phyloP scores from a whole-genome alignment of 2,888 invertebrate genomes.

The Tachystola acroxantha region DNA sequence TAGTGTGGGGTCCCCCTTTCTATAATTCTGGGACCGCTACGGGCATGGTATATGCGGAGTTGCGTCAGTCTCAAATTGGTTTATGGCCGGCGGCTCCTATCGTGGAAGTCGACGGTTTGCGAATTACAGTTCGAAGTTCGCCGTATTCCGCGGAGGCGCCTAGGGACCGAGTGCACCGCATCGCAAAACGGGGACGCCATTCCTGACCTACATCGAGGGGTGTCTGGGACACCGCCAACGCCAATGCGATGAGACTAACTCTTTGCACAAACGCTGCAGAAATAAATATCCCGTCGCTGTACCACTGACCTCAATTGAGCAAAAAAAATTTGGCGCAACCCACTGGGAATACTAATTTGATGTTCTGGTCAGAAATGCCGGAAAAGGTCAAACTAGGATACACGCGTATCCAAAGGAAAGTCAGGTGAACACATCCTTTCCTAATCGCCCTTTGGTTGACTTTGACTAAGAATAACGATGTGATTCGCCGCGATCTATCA shows the following conservation, averaged over 20 bases:
- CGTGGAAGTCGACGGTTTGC: constrained; percentile 20
- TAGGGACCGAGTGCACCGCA: constrained; percentile 28
- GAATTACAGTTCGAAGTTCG: constrained; percentile 19
- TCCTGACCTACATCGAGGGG: constrained; percentile 66
- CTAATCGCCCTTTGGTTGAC: too few relatives aligned
- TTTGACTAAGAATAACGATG: too few relatives aligned
- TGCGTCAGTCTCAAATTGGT: constrained; percentile 38
- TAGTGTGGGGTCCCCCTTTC: too few relatives aligned
- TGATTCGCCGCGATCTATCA: too few relatives aligned
- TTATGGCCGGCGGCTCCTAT: constrained; percentile 25
- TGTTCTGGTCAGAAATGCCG: too few relatives aligned
- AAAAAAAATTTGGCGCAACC: neutral
- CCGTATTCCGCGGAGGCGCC: constrained; percentile 17
- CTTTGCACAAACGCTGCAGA: constrained; percentile 24
- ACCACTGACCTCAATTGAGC: constrained; percentile 7
- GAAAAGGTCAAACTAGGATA: too few relatives aligned
- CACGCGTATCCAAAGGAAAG: too few relatives aligned
- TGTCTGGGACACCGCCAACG: constrained; percentile 63
- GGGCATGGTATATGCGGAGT: constrained; percentile 23
- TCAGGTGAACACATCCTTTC: too few relatives aligned
- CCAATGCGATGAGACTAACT: constrained; percentile 24
- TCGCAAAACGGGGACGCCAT: constrained; percentile 48
- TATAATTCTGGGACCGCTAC: too few relatives aligned
- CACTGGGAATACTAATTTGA: neutral
- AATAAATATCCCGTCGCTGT: constrained; percentile 20